These are phyloP conservation scores for Colossoma macropomum DNA, from an alignment of 2,113 vertebrate species.

Conservation along the genomic window DNA sequence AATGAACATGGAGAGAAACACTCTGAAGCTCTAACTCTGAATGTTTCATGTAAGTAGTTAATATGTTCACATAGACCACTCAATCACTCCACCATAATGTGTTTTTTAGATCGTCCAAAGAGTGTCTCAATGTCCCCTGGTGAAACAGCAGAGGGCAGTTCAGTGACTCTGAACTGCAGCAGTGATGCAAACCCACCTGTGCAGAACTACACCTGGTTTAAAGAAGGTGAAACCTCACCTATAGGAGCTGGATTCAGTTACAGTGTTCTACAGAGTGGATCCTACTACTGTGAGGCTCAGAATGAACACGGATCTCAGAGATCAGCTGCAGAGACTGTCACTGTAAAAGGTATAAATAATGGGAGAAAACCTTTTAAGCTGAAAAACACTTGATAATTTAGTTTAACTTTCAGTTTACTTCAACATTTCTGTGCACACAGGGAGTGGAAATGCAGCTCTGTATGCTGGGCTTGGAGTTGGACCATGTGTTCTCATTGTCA, in stretches of 20 bases:
- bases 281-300: conserved; percentile 12
- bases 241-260: conserved; percentile 21
- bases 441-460: too few species aligned
- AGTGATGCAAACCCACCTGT: not conserved
- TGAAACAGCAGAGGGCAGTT: not conserved
- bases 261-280: not conserved
- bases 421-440: not conserved
- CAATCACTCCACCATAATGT: too few species aligned
- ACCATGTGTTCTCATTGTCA: too few species aligned
- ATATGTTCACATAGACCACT: too few species aligned
- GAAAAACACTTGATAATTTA: too few species aligned
- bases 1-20: not conserved
- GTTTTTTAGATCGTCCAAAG: not conserved
- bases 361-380: too few species aligned
- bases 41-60: not conserved
- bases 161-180: conserved; percentile 1
- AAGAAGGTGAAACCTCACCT: conserved; percentile 18
- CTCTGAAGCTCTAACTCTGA: not conserved
- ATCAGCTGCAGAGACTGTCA: not conserved
- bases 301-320: conserved; percentile 1
- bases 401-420: too few species aligned
- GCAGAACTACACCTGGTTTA: conserved; percentile 28
- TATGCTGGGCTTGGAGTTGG: too few species aligned
- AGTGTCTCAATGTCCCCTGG: not conserved
- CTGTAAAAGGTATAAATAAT: not conserved